These are phyloP conservation scores for Columba guinea DNA, from an alignment of 2,797 vertebrate genomes.

Conservation along the genomic window DNA sequence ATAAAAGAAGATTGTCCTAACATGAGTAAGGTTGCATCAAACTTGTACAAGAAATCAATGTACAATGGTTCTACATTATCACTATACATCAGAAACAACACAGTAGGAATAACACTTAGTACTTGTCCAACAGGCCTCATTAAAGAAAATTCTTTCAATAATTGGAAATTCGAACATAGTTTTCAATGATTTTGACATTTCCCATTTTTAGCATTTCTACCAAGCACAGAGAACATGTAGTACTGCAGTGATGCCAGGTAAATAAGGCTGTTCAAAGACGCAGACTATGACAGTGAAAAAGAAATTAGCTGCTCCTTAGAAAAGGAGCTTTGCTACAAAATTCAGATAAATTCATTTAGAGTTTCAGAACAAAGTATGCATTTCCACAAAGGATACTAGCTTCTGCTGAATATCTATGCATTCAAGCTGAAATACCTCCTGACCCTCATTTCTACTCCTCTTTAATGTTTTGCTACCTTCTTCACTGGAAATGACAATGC, in stretches of 20 bases:
- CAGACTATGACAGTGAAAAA: background rate
- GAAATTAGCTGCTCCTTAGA: background rate
- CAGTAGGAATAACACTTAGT: background rate
- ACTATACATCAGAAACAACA: background rate
- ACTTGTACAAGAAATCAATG: background rate
- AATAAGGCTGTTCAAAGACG: background rate
- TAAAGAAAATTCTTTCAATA: background rate
- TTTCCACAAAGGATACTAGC: background rate
- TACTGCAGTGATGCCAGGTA: background rate
- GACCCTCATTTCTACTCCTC: background rate
- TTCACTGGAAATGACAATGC: background rate
- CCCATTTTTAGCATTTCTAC: background rate
- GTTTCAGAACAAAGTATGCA: background rate
- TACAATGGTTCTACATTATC: background rate
- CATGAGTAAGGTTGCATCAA: background rate
- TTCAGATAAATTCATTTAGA: background rate
- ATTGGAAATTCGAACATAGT: background rate
- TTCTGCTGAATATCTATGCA: background rate
- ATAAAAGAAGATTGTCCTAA: background rate
- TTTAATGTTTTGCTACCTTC: background rate
- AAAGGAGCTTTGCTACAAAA: background rate
- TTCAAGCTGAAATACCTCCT: background rate
- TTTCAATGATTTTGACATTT: background rate
- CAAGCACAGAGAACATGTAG: background rate
- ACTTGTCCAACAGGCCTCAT: background rate